Evolutionary conservation across 2,113 vertebrate species (phyloP).

Genomic region (Dunckerocampus dactyliophorus): DNA sequence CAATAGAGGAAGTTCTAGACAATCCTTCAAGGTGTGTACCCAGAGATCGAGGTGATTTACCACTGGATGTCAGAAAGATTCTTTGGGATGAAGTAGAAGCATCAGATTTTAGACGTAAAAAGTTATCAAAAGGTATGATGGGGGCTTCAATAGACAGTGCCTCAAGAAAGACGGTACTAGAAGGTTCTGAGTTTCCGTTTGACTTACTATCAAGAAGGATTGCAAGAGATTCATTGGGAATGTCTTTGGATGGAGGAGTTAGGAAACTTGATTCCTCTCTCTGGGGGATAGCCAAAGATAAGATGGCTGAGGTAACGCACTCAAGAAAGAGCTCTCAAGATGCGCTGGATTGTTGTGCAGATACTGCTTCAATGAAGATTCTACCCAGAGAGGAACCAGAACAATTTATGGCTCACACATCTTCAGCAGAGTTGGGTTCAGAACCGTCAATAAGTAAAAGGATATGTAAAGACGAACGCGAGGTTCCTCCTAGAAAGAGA

Average conservation of each 20-base stretch:
- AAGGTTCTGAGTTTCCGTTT: constrained; percentile 41
- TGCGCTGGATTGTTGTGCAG: constrained; percentile 52
- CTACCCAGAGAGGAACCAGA: constrained; percentile 50
- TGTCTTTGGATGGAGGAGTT: constrained; percentile 42
- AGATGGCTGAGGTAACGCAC: constrained; percentile 34
- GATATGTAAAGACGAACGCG: constrained; percentile 41
- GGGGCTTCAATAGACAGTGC: constrained; percentile 47
- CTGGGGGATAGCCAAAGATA: constrained; percentile 37
- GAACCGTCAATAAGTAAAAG: constrained; percentile 35
- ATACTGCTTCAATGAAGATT: constrained; percentile 35
- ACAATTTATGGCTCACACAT: constrained; percentile 14
- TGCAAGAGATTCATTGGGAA: constrained; percentile 49
- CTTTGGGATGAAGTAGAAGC: constrained; percentile 54
- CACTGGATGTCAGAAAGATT: constrained; percentile 50
- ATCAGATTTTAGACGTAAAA: constrained; percentile 30
- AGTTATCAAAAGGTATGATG: constrained; percentile 49
- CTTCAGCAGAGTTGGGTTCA: constrained; percentile 35
- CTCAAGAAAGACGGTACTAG: constrained; percentile 44
- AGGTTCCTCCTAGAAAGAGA: constrained; percentile 45
- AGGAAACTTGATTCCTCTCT: constrained; percentile 44
- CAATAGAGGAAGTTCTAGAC: constrained; percentile 40
- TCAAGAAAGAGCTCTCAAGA: constrained; percentile 56
- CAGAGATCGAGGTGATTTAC: constrained; percentile 48
- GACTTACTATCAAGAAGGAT: constrained; percentile 39
- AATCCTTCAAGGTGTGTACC: constrained; percentile 36